Percentiles rank a stretch among this genome's conserved stretches.
phyloP scores from a whole-genome alignment of 2,888 invertebrate species.

The Drosophila neutralis region DNA sequence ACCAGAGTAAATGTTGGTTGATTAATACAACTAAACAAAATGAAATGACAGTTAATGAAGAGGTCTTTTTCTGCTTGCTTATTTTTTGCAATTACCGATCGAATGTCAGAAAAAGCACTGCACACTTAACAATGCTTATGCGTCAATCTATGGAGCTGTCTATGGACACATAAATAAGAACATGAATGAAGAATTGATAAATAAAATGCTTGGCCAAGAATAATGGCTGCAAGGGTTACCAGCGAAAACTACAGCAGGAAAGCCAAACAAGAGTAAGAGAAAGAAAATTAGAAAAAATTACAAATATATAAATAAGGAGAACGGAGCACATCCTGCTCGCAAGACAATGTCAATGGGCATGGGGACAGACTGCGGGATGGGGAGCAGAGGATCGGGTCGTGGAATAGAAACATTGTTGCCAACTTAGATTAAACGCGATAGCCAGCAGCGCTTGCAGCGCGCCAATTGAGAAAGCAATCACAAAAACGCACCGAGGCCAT shows the following conservation, averaged over 20 bases:
- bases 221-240: constrained; percentile 52
- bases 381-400: constrained; percentile 11
- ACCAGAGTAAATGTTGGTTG: background rate
- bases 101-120: constrained; percentile 2
- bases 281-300: constrained; percentile 24
- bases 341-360: constrained; percentile 36
- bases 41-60: background rate
- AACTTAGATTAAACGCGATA: constrained; percentile 72
- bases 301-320: constrained; percentile 49
- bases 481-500: constrained; percentile 49
- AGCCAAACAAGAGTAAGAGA: constrained; percentile 21
- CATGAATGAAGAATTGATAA: constrained; percentile 47
- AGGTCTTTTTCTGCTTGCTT: background rate
- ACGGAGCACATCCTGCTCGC: constrained; percentile 35
- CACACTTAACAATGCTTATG: constrained; percentile 42
- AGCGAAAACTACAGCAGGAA: constrained; percentile 30
- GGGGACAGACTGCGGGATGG: background rate
- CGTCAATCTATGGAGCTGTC: constrained; percentile 37
- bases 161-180: constrained; percentile 40
- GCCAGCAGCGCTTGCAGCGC: constrained; percentile 60
- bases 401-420: constrained; percentile 59
- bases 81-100: constrained; percentile 21
- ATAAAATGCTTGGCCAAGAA: constrained; percentile 47
- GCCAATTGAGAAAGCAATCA: constrained; percentile 74
- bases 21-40: background rate